Evolutionary conservation across 2,797 vertebrate species (phyloP).

Genomic region (Gambusia yucatana): DNA sequence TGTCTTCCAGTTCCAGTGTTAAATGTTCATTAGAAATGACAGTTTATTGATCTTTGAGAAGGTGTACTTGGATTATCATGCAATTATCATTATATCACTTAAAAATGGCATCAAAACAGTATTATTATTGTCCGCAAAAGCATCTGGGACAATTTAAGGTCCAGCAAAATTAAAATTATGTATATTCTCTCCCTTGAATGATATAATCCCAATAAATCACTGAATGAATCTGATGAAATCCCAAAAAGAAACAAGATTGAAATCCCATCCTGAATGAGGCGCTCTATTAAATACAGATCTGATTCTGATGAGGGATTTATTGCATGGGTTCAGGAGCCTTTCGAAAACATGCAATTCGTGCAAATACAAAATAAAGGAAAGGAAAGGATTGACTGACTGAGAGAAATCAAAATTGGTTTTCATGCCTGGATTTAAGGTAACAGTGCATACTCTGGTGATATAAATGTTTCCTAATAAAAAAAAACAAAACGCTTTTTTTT

Average conservation of each 20-base stretch:
- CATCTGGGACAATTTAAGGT: too few relatives aligned
- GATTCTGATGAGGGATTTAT: neutral
- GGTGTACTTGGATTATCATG: too few relatives aligned
- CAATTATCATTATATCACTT: too few relatives aligned
- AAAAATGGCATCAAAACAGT: too few relatives aligned
- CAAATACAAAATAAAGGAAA: neutral
- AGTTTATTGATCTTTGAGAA: too few relatives aligned
- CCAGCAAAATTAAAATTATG: too few relatives aligned
- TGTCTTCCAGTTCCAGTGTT: too few relatives aligned
- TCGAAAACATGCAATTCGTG: neutral
- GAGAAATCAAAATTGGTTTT: neutral
- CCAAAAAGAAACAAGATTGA: slow-evolving; percentile 1
- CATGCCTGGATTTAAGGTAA: neutral
- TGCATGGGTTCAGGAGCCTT: neutral
- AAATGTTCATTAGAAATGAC: too few relatives aligned
- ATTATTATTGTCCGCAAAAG: too few relatives aligned
- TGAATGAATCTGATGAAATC: neutral
- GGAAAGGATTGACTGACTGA: neutral
- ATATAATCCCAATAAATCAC: neutral
- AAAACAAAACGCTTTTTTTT: neutral
- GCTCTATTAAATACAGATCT: neutral
- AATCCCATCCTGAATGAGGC: neutral
- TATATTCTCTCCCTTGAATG: neutral
- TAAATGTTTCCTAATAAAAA: slow-evolving; percentile 7
- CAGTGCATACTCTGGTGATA: neutral